Evolutionary conservation across 2,888 invertebrate species (phyloP), one percentile per base, ranked within the genome.

Genomic region (Cyclophora albipunctata): DNA sequence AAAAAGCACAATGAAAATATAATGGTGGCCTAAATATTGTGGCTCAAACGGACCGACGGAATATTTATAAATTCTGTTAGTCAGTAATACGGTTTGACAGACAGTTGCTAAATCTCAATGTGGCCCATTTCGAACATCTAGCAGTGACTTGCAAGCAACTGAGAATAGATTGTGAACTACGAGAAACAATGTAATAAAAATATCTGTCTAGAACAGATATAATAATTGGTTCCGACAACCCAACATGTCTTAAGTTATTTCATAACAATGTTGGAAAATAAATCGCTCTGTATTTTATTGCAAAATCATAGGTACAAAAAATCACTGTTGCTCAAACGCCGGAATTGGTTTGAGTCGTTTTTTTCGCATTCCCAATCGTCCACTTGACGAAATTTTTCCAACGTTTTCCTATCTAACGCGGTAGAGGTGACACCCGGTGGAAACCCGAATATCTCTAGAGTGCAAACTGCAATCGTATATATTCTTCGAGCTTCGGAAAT

Each of bases 61-160:
- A 80, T 81, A 84, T 84, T 83, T 85, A 83, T 86, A 84, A 84
- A 84, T 84, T 80, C 80, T 71, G 78, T 73, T 67, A 75, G 69
- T 72, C 76, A 67, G 81, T 81, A 82, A 83, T 81, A 78, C 75
- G 73, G 66, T 37, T 69, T 75, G 81, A 79, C 82, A 79, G 83
- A 80, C 87, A 88, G 87, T 86, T 86, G 87, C 84, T 85, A 86
- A 83, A 87, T 87, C 84, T 87, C 86, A 85, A 81, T 81, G 80
- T 79, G 85, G 72, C 82, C 84, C 77, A 84, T 76, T 85, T 86
- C 71, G 65, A 75, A 78, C 75, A 69, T 71, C 73, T 72, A 72
- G 78, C 73, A 73, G 79, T 74, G 67, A 71, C 73, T 73, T 82
- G 76, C 75, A 72, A 69, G 68, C 63, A 72, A 75, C 73, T 65